Percentiles rank a stretch among this genome's conserved stretches.
phyloP scores from a whole-genome alignment of 1,140 invertebrate species.

The Lanistes nyassanus region DNA sequence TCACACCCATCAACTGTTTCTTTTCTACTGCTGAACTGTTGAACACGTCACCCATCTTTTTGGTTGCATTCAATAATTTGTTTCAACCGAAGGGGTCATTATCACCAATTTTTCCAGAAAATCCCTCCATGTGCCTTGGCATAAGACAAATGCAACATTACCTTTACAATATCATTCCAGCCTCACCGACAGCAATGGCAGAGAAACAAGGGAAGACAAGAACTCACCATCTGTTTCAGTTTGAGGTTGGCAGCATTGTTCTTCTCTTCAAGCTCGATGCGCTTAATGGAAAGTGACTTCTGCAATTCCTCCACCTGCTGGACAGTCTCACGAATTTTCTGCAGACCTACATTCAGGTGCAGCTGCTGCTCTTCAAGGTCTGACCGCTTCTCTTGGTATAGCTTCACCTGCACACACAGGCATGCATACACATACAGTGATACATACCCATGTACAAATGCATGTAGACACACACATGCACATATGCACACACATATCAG shows the following conservation, averaged over 20 bases:
- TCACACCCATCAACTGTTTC: too few species aligned
- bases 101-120: too few species aligned
- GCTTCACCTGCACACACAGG: slow-evolving; percentile 73
- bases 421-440: background rate
- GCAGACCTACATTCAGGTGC: slow-evolving; percentile 97
- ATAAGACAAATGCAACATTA: too few species aligned
- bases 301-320: slow-evolving; percentile 99
- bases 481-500: background rate
- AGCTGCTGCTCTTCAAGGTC: slow-evolving; percentile 99
- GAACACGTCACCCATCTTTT: too few species aligned
- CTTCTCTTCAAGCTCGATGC: slow-evolving; percentile 94
- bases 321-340: slow-evolving; percentile 99
- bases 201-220: background rate
- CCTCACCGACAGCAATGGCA: background rate
- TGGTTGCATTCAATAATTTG: too few species aligned
- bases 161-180: too few species aligned
- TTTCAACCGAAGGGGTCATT: too few species aligned
- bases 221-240: slow-evolving; percentile 91
- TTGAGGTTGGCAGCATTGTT: slow-evolving; percentile 99
- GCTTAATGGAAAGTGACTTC: slow-evolving; percentile 95
- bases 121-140: too few species aligned
- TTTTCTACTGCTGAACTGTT: too few species aligned
- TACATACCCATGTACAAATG: background rate
- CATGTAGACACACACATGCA: background rate
- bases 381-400: slow-evolving; percentile 97